phyloP scores from a whole-genome alignment of 2,888 invertebrate species.

The Leuctra nigra region DNA sequence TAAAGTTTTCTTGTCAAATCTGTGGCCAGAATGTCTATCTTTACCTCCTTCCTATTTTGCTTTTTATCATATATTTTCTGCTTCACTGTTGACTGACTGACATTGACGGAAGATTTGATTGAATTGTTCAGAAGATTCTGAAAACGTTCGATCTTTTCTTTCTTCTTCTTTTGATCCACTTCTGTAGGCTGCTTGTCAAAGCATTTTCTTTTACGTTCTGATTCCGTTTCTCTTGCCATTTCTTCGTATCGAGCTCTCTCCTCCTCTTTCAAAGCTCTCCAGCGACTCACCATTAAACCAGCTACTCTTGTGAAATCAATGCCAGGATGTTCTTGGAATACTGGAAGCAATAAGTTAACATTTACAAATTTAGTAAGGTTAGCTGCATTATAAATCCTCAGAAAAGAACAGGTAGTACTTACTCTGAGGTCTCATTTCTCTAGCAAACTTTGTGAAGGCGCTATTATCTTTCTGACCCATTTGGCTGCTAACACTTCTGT shows the following conservation, averaged over 20 bases:
- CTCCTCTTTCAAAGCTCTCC: constrained; percentile 38
- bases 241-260: constrained; percentile 39
- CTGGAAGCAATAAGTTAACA: constrained; percentile 30
- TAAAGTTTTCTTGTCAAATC: not conserved
- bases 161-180: constrained; percentile 10
- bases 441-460: constrained; percentile 39
- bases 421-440: constrained; percentile 37
- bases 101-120: too few species aligned
- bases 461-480: constrained; percentile 34
- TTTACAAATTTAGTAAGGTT: not conserved
- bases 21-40: not conserved
- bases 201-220: not conserved
- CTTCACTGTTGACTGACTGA: not conserved
- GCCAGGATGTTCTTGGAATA: constrained; percentile 35
- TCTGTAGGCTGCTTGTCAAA: too few species aligned
- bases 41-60: not conserved
- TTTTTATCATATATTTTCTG: not conserved
- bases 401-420: too few species aligned
- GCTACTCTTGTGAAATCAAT: constrained; percentile 39
- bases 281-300: constrained; percentile 36
- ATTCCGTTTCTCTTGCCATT: constrained; percentile 31
- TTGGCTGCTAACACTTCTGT: constrained; percentile 34
- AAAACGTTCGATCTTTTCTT: constrained; percentile 1
- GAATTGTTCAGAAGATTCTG: constrained; percentile 10
- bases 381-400: not conserved